phyloP scores from a whole-genome alignment of 2,888 invertebrate genomes.

The Volucella bombylans region DNA sequence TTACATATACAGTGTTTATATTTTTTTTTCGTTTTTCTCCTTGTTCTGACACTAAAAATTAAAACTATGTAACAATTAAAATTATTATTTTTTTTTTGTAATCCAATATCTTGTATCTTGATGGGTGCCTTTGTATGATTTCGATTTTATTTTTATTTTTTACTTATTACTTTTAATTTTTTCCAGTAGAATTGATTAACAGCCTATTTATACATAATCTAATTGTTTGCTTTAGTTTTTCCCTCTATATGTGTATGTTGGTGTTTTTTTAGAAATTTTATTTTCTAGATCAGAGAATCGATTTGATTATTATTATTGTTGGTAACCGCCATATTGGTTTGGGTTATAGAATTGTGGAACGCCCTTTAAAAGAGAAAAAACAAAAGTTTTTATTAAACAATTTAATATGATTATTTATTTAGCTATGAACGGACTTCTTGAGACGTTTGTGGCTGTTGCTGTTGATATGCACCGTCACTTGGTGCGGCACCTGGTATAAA shows the following conservation, averaged over 20 bases:
- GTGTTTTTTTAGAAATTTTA: conserved; percentile 12
- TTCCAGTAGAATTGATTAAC: conserved; percentile 35
- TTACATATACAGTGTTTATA: conserved; percentile 6
- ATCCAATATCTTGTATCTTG: conserved; percentile 20
- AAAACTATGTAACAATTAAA: conserved; percentile 37
- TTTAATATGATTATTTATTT: background rate
- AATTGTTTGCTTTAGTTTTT: conserved; percentile 44
- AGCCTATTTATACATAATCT: conserved; percentile 44
- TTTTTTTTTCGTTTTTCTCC: conserved; percentile 12
- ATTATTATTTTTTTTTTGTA: conserved; percentile 5
- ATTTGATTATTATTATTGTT: conserved; percentile 61
- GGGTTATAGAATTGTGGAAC: conserved; percentile 76
- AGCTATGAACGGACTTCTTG: conserved; percentile 69
- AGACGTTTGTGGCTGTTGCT: conserved; percentile 75
- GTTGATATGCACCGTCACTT: conserved; percentile 73
- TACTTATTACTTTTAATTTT: background rate
- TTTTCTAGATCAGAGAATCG: conserved; percentile 22
- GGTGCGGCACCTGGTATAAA: conserved; percentile 79
- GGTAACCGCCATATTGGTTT: conserved; percentile 75
- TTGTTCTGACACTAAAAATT: conserved; percentile 20
- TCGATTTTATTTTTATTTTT: background rate
- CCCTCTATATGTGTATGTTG: conserved; percentile 22
- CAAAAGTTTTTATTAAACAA: background rate
- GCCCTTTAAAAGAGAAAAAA: conserved; percentile 67
- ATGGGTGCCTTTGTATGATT: conserved; percentile 1